Percentiles rank a stretch among this genome's conserved stretches.
Conservation (phyloP, 2,888 invertebrate species). For the Diaprepes abbreviatus region DNA sequence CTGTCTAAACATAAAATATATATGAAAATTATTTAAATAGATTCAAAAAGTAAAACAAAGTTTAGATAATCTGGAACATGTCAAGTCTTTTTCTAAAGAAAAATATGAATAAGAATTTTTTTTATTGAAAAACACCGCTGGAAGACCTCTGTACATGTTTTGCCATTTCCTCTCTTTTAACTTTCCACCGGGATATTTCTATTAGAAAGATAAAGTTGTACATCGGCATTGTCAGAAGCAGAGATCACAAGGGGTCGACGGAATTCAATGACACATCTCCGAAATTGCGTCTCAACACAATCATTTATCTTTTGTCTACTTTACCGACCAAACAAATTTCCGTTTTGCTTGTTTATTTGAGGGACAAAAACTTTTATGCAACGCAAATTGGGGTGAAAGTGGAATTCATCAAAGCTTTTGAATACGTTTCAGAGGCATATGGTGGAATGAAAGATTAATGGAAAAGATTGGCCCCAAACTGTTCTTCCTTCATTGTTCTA, state of each 20-base stretch:
- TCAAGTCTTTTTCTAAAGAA: too few relatives aligned
- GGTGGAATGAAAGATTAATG: slow-evolving; percentile 39
- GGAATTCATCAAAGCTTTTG: slow-evolving; percentile 33
- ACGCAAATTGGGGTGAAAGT: slow-evolving; percentile 29
- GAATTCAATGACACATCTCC: slow-evolving; percentile 61
- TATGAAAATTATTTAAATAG: too few relatives aligned
- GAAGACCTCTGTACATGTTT: too few relatives aligned
- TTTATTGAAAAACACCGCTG: too few relatives aligned
- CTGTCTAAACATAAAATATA: too few relatives aligned
- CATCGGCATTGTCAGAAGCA: slow-evolving; percentile 58
- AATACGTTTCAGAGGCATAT: slow-evolving; percentile 43
- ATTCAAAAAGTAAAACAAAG: too few relatives aligned
- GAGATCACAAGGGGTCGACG: slow-evolving; percentile 55
- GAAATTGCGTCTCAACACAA: slow-evolving; percentile 58
- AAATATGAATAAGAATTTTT: too few relatives aligned
- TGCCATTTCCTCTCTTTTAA: too few relatives aligned
- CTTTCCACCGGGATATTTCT: too few relatives aligned
- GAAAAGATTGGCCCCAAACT: slow-evolving; percentile 15
- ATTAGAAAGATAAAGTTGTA: too few relatives aligned
- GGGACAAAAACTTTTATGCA: slow-evolving; percentile 34
- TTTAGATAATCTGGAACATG: too few relatives aligned
- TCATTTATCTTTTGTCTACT: slow-evolving; percentile 57
- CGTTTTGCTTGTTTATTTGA: slow-evolving; percentile 39
- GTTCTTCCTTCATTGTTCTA: background rate
- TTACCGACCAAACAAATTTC: slow-evolving; percentile 44